Evolutionary conservation across 2,888 invertebrate genomes (phyloP), one percentile per base, ranked within the genome.

Genomic region (Stenoptilia bipunctidactyla): DNA sequence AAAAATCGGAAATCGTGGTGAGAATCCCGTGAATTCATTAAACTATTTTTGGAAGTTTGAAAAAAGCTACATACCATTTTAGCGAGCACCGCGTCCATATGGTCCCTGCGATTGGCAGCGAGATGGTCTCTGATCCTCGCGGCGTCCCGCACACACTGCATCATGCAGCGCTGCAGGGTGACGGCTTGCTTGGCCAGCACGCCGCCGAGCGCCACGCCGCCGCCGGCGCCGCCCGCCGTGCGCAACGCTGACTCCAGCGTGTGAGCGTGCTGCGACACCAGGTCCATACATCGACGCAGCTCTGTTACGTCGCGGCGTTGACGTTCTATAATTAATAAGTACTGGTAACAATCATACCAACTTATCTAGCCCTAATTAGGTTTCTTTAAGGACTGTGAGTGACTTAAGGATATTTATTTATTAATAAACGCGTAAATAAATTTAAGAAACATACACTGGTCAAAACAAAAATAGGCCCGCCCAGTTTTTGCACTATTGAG

Each of bases 61-160:
- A n/a, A n/a, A n/a, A n/a, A n/a, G 8, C 20, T 8, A 61, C 71
- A 63, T 30, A 85, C 84, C 84, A 84, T 85, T 52, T 83, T 85
- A 36, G 75, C 76, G 45, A 85, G 76, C 71, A 85, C 58, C 46
- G 67, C 57, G 57, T 85, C 85, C 84, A 85, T 84, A 59, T 79
- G 75, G 38, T 82, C 79, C 49, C 66, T 77, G 50, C 83, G 80
- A 35, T 73, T 58, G 50, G 72, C 71, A 40, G 76, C 61, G 45
- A 85, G 68, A 55, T 77, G 65, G 27, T 66, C 65, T 1, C 83
- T 71, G 54, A 85, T 84, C 48, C 70, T 63, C 40, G 67, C 53
- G 6, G 84, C 83, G 68, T 85, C 82, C 55, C 68, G 67, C 15
- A 84, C 77, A 62, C 83, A 82, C 61, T 82, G 79, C 53, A 75